These are phyloP conservation scores for Diplodus puntazzo DNA, from an alignment of 2,797 vertebrate genomes.

Conservation along the genomic window DNA sequence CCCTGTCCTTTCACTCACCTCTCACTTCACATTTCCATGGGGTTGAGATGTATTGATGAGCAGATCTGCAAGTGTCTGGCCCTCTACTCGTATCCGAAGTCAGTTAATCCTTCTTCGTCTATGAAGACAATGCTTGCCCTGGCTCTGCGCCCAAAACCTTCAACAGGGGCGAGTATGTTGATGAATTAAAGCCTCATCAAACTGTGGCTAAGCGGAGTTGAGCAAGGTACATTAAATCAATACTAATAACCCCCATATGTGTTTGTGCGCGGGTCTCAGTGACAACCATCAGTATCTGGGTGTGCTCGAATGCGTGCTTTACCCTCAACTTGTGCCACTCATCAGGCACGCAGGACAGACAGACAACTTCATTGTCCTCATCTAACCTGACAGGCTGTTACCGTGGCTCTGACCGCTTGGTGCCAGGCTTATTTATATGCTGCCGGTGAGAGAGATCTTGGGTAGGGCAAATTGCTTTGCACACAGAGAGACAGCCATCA, in stretches of 20 bases:
- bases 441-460: constrained; percentile 73
- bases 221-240: constrained; percentile 75
- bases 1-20: constrained; percentile 30
- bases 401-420: constrained; percentile 64
- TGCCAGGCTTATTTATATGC: constrained; percentile 83
- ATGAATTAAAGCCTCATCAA: constrained; percentile 78
- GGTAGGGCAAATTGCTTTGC: constrained; percentile 79
- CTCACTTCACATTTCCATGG: constrained; percentile 24
- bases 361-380: constrained; percentile 77
- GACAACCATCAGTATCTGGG: constrained; percentile 51
- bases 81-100: constrained; percentile 46
- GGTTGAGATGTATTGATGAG: constrained; percentile 46
- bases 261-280: constrained; percentile 39
- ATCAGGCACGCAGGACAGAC: constrained; percentile 56
- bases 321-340: constrained; percentile 51
- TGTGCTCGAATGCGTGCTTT: constrained; percentile 8
- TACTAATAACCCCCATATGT: constrained; percentile 71
- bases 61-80: constrained; percentile 38
- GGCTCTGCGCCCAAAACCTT: constrained; percentile 45
- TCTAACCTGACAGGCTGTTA: constrained; percentile 77
- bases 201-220: constrained; percentile 63
- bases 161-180: constrained; percentile 54
- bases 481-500: constrained; percentile 71
- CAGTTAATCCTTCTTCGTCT: constrained; percentile 52
- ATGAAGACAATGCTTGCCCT: constrained; percentile 44